These are phyloP conservation scores for Synanceia verrucosa DNA, from an alignment of 2,797 vertebrate genomes.

Conservation along the genomic window DNA sequence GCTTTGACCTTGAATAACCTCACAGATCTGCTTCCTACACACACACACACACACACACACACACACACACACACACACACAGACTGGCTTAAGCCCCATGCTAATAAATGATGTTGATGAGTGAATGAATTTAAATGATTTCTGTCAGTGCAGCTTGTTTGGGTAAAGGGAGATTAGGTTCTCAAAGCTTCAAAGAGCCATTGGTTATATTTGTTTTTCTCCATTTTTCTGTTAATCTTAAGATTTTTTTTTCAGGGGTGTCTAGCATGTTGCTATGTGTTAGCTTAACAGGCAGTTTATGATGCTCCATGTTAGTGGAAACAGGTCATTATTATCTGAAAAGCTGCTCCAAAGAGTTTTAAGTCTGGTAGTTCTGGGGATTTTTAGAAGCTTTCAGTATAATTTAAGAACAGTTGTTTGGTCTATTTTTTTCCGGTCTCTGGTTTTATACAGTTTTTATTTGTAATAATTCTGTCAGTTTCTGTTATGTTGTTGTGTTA, in stretches of 20 bases:
- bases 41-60: slow-evolving; percentile 1
- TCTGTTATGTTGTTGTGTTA: not conserved
- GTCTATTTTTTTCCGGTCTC: not conserved
- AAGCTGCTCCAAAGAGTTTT: not conserved
- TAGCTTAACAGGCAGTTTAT: not conserved
- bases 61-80: slow-evolving; percentile 1
- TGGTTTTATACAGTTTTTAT: not conserved
- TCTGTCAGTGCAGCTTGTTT: slow-evolving; percentile 47
- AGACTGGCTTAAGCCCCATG: slow-evolving; percentile 35
- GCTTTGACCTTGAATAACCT: slow-evolving; percentile 14
- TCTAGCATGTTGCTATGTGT: not conserved
- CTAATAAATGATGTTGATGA: slow-evolving; percentile 48
- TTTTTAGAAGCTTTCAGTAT: not conserved
- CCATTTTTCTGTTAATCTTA: slow-evolving; percentile 24
- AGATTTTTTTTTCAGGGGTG: not conserved
- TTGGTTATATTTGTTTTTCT: slow-evolving; percentile 38
- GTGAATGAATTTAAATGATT: too few relatives aligned
- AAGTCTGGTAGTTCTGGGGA: not conserved
- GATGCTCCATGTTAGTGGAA: not conserved
- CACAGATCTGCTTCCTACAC: not conserved
- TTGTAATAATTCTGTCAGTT: not conserved
- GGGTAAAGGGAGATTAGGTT: slow-evolving; percentile 41
- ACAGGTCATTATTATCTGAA: not conserved
- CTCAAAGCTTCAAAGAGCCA: slow-evolving; percentile 29
- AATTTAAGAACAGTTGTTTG: not conserved